Evolutionary conservation across 2,797 vertebrate species (phyloP).

Genomic region (Epinephelus coioides): DNA sequence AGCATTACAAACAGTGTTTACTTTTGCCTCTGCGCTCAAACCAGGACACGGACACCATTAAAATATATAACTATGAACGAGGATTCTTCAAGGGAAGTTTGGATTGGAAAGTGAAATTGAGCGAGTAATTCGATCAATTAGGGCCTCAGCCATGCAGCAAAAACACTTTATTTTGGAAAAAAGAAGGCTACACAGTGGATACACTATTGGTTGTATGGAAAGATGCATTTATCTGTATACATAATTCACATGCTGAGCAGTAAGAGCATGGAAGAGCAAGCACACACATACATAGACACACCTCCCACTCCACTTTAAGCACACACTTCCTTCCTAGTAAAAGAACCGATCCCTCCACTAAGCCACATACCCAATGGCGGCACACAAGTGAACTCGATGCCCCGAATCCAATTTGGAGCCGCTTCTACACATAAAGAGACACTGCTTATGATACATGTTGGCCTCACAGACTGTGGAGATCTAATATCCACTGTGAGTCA

Average conservation of each 20-base stretch:
- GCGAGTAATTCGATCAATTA: constrained; percentile 68
- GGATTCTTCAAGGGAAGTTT: constrained; percentile 51
- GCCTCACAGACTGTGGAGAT: constrained; percentile 55
- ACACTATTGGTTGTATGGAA: not conserved
- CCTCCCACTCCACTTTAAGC: constrained; percentile 24
- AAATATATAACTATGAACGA: constrained; percentile 45
- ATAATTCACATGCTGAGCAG: constrained; percentile 12
- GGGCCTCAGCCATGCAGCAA: constrained; percentile 33
- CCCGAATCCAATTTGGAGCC: constrained; percentile 65
- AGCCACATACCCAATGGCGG: constrained; percentile 43
- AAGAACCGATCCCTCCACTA: constrained; percentile 50
- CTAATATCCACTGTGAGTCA: constrained; percentile 76
- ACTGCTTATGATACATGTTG: constrained; percentile 68
- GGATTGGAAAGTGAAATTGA: constrained; percentile 60
- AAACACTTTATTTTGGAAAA: constrained; percentile 9
- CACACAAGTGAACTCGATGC: constrained; percentile 54
- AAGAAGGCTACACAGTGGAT: not conserved
- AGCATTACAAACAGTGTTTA: constrained; percentile 74
- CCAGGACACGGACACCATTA: constrained; percentile 48
- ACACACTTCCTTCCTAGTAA: constrained; percentile 48
- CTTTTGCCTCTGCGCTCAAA: constrained; percentile 47
- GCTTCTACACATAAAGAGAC: constrained; percentile 57
- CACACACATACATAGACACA: constrained; percentile 19
- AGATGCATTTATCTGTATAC: constrained; percentile 11
- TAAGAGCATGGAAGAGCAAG: not conserved